Evolutionary conservation across 1,140 invertebrate species (phyloP).

Genomic region (Mercenaria mercenaria): DNA sequence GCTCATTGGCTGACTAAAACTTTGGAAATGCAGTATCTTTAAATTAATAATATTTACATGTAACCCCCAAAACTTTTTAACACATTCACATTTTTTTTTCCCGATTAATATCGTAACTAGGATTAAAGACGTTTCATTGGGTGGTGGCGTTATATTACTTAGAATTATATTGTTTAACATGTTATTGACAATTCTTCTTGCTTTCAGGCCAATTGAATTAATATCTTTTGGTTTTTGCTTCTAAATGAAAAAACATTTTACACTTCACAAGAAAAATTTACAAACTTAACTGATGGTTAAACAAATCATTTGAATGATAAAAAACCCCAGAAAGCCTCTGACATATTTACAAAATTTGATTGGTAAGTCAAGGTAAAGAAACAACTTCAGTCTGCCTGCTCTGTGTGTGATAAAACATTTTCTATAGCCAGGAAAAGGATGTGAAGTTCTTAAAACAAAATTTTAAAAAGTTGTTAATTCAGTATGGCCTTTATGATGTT

Average conservation of each 20-base stretch:
- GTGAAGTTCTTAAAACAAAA: no score
- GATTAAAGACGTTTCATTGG: constrained; percentile 45
- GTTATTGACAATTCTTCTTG: constrained; percentile 55
- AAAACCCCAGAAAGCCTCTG: no score
- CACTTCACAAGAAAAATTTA: no score
- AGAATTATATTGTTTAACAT: constrained; percentile 61
- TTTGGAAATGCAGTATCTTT: constrained; percentile 69
- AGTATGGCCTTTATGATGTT: constrained; percentile 28
- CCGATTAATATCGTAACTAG: constrained; percentile 56
- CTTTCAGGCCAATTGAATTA: constrained; percentile 26
- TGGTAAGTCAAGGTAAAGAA: no score
- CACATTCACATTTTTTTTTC: constrained; percentile 61
- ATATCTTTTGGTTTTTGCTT: constrained; percentile 1
- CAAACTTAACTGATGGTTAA: no score
- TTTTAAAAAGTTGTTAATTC: neutral
- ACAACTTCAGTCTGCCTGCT: no score
- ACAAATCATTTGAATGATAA: no score
- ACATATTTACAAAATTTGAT: no score
- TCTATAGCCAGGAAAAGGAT: no score
- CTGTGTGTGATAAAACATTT: no score
- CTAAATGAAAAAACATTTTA: no score
- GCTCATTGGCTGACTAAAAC: constrained; percentile 58
- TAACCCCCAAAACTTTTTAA: constrained; percentile 60
- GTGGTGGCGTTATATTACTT: constrained; percentile 62
- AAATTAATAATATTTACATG: constrained; percentile 57